These are phyloP conservation scores for Poeciliopsis occidentalis DNA, from an alignment of 2,113 vertebrate genomes.

Conservation along the genomic window DNA sequence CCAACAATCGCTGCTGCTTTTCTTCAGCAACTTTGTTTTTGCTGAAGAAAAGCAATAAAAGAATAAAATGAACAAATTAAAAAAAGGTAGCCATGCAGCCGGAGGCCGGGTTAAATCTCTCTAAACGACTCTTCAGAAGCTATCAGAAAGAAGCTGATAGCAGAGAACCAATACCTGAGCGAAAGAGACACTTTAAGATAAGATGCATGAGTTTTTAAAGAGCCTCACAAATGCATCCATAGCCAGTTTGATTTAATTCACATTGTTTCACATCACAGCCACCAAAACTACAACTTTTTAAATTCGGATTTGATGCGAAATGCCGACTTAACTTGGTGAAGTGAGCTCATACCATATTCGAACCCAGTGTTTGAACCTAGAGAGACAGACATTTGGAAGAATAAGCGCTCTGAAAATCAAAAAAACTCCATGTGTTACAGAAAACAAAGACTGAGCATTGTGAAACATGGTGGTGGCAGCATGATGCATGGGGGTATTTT, in stretches of 20 bases:
- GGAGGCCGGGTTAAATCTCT: conserved; percentile 23
- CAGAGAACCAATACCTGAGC: conserved; percentile 10
- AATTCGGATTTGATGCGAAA: too few species aligned
- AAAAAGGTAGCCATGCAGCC: conserved; percentile 53
- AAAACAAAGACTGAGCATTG: not conserved
- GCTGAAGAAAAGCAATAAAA: conserved; percentile 41
- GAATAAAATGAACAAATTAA: conserved; percentile 35
- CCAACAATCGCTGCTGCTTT: conserved; percentile 5
- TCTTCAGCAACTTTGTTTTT: too few species aligned
- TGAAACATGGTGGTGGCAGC: not conserved
- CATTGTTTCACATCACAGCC: too few species aligned
- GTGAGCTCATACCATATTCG: too few species aligned
- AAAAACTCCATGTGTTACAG: not conserved
- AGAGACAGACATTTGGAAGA: too few species aligned
- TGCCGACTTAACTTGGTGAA: too few species aligned
- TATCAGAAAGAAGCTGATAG: conserved; percentile 22
- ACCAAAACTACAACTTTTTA: too few species aligned
- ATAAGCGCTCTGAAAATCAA: not conserved
- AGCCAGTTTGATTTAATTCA: too few species aligned
- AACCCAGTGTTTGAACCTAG: too few species aligned
- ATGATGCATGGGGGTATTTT: not conserved
- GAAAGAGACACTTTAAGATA: not conserved
- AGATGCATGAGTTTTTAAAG: too few species aligned
- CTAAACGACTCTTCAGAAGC: conserved; percentile 37
- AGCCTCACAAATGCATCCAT: too few species aligned